Base-by-base conservation (phyloP, 2,113 vertebrate species). In the Tyrannus savana region DNA sequence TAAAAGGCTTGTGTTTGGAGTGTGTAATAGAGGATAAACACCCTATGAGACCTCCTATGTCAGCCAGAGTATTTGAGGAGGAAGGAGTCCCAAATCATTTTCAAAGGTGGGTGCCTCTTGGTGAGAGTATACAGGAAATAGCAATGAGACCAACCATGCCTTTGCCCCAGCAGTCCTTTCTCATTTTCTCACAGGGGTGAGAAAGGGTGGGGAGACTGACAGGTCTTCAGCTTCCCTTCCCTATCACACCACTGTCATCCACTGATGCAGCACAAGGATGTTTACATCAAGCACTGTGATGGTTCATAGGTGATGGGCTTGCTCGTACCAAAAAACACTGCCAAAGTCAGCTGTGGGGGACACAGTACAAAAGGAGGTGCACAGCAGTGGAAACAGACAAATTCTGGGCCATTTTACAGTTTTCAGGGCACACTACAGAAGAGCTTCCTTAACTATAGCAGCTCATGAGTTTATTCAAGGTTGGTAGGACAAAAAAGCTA, bases 311-410 rank as follows among this genome's bases (percentile, higher is more conserved):
- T 9, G 22, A 24, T 60, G 55, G 6, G 17, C 12, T 50, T 33
- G 19, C 22, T 0, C 0, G 31, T 41, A n/a, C 16, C 30, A 5
- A 15, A 55, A 37, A 21, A 6, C 6, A 3, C 2, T 53, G 49
- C 27, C 31, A 18, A 42, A 58, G 9, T 41, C 44, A 37, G 28
- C 47, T 31, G 23, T 1, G 3, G 19, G 17, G 17, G 13, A 3
- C 6, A 0, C 9, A 18, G 5, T 4, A 21, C 67, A 62, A 27
- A 53, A 67, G 18, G 23, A 52, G 17, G 5, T 28, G 30, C 28
- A 18, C 0, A 1, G 27, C n/a, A n/a, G n/a, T n/a, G n/a, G n/a
- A n/a, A n/a, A 10, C 0, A 0, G 30, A 18, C 10, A 58, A 27
- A 37, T 27, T 71, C 31, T 42, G 39, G 18, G 19, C 30, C 13